Base-by-base conservation (phyloP, 2,113 vertebrate genomes). In the Oreochromis niloticus region DNA sequence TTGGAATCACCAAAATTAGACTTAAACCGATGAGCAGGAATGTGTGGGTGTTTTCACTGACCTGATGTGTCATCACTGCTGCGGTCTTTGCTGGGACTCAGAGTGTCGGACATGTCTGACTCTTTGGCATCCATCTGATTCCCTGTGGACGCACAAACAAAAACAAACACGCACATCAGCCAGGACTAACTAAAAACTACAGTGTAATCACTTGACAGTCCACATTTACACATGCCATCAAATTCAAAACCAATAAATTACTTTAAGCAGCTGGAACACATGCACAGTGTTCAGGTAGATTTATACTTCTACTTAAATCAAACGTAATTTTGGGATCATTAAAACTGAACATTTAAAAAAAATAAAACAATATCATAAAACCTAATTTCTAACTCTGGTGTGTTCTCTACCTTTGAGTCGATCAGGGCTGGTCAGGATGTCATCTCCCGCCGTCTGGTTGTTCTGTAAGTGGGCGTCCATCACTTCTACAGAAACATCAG, bases 11-110 rank as follows among this genome's bases (percentile, higher is more conserved):
- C 52, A 7, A 24, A 22, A 24, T 75, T 48, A 41, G n/a, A 80
- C 5, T 34, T 10, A 24, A 79, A 27, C 12, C 3, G 24, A 73
- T 30, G 68, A 13, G 19, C 19, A 2, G 2, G 30, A 66, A 3
- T 6, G n/a, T 14, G 13, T 5, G 27, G 19, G 6, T 66, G 61
- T 66, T 80, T 71, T 81, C 7, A 73, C 93, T 84, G 91, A 99
- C 98, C 98, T 96, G 98, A 99, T 85, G 98, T 97, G 95, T 99
- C 98, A 95, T 99, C 99, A 2, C 99, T 99, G 97, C 99, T 99
- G 93, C 97, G 98, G 57, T 99, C 98, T 95, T 98, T 99, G 96
- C 98, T 99, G 55, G 98, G 98, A 94, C 99, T 99, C 80, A 99
- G 97, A n/a, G 98, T 99, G 94, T 99, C 98, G 0, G 99, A 99